Percentiles rank a stretch among this genome's conserved stretches.
These are phyloP conservation scores for Endomychus coccineus DNA, from an alignment of 2,888 invertebrate species.

Conservation along the genomic window DNA sequence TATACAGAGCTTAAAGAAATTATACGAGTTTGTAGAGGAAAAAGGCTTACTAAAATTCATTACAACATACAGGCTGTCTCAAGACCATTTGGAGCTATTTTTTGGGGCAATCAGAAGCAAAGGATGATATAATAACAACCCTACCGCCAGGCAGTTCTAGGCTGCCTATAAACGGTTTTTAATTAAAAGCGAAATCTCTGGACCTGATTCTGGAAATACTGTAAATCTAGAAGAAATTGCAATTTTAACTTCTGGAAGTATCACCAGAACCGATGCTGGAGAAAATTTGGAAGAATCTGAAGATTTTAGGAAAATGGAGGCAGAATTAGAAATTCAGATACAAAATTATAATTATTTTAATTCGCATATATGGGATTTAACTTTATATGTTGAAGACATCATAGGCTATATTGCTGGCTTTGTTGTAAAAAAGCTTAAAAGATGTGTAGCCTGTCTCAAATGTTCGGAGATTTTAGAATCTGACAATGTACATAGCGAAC, in stretches of 20 bases:
- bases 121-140: too few relatives aligned
- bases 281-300: too few relatives aligned
- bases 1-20: background rate
- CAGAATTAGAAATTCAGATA: background rate
- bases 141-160: too few relatives aligned
- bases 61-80: background rate
- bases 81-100: background rate
- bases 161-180: too few relatives aligned
- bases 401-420: conserved; percentile 1
- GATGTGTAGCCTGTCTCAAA: background rate
- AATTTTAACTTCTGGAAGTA: too few relatives aligned
- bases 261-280: too few relatives aligned
- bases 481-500: background rate
- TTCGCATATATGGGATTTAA: conserved; percentile 1
- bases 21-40: too few relatives aligned
- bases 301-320: too few relatives aligned
- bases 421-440: conserved; percentile 2
- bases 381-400: background rate
- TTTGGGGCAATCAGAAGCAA: conserved; percentile 1
- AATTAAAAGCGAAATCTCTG: too few relatives aligned
- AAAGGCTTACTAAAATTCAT: too few relatives aligned
- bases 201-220: too few relatives aligned
- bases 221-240: too few relatives aligned
- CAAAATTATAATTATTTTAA: background rate
- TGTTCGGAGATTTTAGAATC: background rate